Percentiles rank a stretch among this genome's conserved stretches.
Evolutionary conservation across 2,797 vertebrate genomes (phyloP).

Genomic region (Nannoperca australis): DNA sequence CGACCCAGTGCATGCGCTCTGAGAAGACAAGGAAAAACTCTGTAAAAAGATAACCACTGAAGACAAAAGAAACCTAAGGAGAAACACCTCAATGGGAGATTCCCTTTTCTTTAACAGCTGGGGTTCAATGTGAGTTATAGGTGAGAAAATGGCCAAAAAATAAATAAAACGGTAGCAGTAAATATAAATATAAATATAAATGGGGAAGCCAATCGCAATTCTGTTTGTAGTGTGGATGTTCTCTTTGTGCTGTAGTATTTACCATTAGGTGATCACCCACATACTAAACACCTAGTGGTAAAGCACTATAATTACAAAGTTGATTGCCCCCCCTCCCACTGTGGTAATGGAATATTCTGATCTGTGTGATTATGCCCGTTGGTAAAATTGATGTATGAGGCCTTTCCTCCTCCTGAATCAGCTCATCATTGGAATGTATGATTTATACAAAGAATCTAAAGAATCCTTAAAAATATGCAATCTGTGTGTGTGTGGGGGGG

Average conservation of each 20-base stretch:
- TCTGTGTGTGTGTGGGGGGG: too few species aligned
- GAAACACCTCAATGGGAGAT: slow-evolving; percentile 32
- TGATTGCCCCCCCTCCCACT: slow-evolving; percentile 17
- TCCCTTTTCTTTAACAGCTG: slow-evolving; percentile 37
- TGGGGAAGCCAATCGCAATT: background rate
- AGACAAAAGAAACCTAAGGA: slow-evolving; percentile 37
- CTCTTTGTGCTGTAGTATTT: background rate
- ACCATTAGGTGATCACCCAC: background rate
- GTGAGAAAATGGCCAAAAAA: slow-evolving; percentile 13
- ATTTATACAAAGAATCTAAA: too few species aligned
- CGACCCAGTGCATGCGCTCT: slow-evolving; percentile 32
- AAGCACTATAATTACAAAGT: slow-evolving; percentile 25
- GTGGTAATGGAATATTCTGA: slow-evolving; percentile 12
- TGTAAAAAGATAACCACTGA: slow-evolving; percentile 33
- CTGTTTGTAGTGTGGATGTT: background rate
- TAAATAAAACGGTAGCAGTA: slow-evolving; percentile 4
- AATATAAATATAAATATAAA: slow-evolving; percentile 12
- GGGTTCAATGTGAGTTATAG: slow-evolving; percentile 3
- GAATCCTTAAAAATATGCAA: background rate
- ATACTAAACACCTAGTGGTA: slow-evolving; percentile 2
- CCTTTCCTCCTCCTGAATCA: background rate
- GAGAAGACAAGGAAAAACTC: slow-evolving; percentile 41
- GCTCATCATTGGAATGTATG: background rate
- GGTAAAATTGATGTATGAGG: slow-evolving; percentile 7
- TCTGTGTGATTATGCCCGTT: background rate